Evolutionary conservation across 2,888 invertebrate species (phyloP).

Genomic region (Dichetophora obliterata): DNA sequence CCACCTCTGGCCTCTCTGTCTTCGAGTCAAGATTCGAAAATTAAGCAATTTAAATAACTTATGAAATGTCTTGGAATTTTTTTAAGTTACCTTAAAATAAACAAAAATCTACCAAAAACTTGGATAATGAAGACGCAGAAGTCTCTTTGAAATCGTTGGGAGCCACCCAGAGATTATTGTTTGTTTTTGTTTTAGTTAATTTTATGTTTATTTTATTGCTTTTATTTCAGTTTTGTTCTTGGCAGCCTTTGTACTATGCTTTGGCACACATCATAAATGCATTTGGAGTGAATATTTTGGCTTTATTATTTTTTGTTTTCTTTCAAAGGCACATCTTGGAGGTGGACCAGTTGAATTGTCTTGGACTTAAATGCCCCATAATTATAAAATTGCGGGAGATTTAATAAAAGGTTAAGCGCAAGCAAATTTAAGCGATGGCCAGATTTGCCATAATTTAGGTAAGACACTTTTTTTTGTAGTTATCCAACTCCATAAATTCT

Average conservation of each 20-base stretch:
- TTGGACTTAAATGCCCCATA: conserved; percentile 24
- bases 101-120: conserved; percentile 12
- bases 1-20: not conserved
- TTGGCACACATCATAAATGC: conserved; percentile 19
- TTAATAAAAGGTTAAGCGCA: not conserved
- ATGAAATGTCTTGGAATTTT: conserved; percentile 34
- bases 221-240: not conserved
- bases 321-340: not conserved
- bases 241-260: not conserved
- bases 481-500: no score
- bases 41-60: conserved; percentile 43
- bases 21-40: conserved; percentile 22
- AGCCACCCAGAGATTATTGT: conserved; percentile 13
- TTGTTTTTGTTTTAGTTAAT: conserved; percentile 15
- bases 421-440: no score
- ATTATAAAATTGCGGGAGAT: conserved; percentile 9
- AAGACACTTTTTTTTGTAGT: no score
- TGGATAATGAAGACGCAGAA: conserved; percentile 7
- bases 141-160: not conserved
- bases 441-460: no score
- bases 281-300: conserved; percentile 9
- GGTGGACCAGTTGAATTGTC: conserved; percentile 17
- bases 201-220: not conserved
- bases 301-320: not conserved
- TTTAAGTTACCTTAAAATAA: not conserved